These are phyloP conservation scores for Petrocephalus zakoni DNA, from an alignment of 2,113 vertebrate genomes.

Conservation along the genomic window DNA sequence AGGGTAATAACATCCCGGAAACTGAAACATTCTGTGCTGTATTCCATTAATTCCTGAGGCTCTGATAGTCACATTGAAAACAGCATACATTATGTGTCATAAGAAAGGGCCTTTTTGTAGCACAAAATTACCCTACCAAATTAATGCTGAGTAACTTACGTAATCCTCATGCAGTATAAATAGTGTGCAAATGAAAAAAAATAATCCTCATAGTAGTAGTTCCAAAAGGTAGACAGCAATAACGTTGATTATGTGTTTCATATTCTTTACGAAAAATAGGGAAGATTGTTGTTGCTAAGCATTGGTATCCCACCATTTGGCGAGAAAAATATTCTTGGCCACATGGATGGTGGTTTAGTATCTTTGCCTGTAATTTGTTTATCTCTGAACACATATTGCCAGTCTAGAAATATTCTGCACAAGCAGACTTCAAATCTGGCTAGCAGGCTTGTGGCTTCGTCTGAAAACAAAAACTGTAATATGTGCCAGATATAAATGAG, in stretches of 20 bases:
- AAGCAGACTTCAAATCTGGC: neutral
- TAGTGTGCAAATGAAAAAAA: neutral
- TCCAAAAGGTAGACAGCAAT: neutral
- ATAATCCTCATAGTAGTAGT: neutral
- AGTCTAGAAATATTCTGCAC: neutral
- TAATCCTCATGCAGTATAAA: neutral
- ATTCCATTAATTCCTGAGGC: neutral
- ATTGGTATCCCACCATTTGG: neutral
- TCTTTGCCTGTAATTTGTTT: constrained; percentile 17
- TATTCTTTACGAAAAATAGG: neutral
- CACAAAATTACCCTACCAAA: neutral
- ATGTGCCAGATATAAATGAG: neutral
- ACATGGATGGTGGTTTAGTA: neutral
- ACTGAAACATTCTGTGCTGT: neutral
- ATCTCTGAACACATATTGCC: constrained; percentile 19
- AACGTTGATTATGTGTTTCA: neutral
- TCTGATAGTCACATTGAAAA: neutral
- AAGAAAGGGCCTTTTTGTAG: neutral
- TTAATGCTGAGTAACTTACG: neutral
- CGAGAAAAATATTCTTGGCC: neutral
- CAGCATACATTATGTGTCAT: neutral
- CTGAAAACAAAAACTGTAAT: constrained; percentile 4
- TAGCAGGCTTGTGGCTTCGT: neutral
- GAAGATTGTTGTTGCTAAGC: no score
- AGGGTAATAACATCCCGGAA: neutral